A percentile compares a stretch with the other conserved stretches of the same genome.
Evolutionary conservation across 37 sponge, comb jelly and placozoan species (phyloP).

Genomic region (Oopsacas minuta): DNA sequence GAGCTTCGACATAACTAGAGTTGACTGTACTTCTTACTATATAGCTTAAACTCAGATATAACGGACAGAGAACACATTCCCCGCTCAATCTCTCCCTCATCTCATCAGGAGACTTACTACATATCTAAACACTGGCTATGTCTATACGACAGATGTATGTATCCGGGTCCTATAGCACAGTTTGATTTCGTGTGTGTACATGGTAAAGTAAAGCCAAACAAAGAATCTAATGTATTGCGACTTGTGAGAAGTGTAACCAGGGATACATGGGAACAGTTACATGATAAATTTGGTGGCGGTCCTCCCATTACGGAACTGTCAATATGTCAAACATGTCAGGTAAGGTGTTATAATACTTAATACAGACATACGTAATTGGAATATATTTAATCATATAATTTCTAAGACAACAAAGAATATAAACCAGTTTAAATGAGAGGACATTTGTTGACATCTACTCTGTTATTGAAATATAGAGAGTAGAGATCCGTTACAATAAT

Average conservation of each 20-base stretch:
- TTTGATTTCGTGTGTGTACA: conserved; percentile 53
- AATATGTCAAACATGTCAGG: background rate
- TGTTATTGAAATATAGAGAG: background rate
- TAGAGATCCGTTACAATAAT: background rate
- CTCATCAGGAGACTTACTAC: conserved; percentile 26
- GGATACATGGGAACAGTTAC: background rate
- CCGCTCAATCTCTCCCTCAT: background rate
- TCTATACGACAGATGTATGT: conserved; percentile 28
- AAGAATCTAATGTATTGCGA: background rate
- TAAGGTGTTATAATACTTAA: background rate
- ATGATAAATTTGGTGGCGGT: background rate
- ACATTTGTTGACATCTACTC: background rate
- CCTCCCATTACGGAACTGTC: background rate
- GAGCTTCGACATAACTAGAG: too few species aligned
- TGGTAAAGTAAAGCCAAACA: conserved; percentile 24
- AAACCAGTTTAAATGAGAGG: background rate
- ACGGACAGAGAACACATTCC: background rate
- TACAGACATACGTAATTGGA: background rate
- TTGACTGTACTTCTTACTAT: background rate
- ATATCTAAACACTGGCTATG: conserved; percentile 68
- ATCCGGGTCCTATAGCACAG: conserved; percentile 62
- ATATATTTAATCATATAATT: too few species aligned
- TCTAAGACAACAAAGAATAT: too few species aligned
- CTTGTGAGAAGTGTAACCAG: background rate
- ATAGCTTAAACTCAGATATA: background rate